These are phyloP conservation scores for Ormyrus labotus DNA, from an alignment of 2,888 invertebrate genomes.

Conservation along the genomic window DNA sequence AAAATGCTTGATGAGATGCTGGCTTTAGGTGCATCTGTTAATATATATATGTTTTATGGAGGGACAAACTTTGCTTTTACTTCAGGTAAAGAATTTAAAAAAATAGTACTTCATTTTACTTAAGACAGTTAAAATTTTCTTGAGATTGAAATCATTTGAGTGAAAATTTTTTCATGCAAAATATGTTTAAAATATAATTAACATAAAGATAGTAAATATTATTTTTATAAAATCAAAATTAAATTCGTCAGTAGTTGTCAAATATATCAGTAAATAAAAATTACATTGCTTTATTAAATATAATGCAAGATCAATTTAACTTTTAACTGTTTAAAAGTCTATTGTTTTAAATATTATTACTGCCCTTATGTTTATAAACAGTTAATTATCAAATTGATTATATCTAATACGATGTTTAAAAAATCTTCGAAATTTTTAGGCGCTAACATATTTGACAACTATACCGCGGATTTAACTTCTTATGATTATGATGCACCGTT, in stretches of 20 bases:
- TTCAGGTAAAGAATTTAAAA: slow-evolving; percentile 63
- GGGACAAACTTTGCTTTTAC: slow-evolving; percentile 90
- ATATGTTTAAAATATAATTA: no score
- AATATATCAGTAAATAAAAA: slow-evolving; percentile 46
- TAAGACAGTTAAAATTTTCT: background rate
- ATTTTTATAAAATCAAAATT: background rate
- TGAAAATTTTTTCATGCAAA: no score
- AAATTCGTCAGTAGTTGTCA: slow-evolving; percentile 33
- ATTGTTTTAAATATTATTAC: background rate
- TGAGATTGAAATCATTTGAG: no score
- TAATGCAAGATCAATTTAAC: slow-evolving; percentile 10
- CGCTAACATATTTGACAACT: slow-evolving; percentile 76
- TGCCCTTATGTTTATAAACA: background rate
- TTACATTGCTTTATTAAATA: slow-evolving; percentile 42
- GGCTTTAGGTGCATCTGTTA: slow-evolving; percentile 80
- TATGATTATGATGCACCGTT: slow-evolving; percentile 96
- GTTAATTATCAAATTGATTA: slow-evolving; percentile 25
- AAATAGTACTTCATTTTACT: background rate
- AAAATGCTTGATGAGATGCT: slow-evolving; percentile 70
- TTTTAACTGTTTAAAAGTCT: slow-evolving; percentile 36
- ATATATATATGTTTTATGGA: slow-evolving; percentile 94
- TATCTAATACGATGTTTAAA: background rate
- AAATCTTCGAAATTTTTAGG: slow-evolving; percentile 63
- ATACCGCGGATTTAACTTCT: slow-evolving; percentile 85
- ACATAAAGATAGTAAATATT: background rate